A percentile compares a stretch with the other conserved stretches of the same genome.
phyloP scores from a whole-genome alignment of 1,140 invertebrate genomes.

The Sarcophaga peregrina region DNA sequence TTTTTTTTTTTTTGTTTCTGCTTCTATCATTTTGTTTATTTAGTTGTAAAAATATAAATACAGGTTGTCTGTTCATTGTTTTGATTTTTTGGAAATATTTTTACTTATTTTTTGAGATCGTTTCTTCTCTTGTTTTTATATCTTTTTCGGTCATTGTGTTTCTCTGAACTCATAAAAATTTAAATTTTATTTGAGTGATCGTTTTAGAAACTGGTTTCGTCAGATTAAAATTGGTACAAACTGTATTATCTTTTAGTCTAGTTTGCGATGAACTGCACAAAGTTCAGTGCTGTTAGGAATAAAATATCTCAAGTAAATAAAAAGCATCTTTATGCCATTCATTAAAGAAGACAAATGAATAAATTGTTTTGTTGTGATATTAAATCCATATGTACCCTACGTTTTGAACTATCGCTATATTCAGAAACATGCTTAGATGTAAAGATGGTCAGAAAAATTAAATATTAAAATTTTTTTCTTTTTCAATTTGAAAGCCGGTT shows the following conservation, averaged over 20 bases:
- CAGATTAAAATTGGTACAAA: neutral
- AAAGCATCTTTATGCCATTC: too few species aligned
- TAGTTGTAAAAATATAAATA: neutral
- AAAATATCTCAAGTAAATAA: too few species aligned
- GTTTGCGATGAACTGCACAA: neutral
- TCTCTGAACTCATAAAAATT: neutral
- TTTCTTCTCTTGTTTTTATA: neutral
- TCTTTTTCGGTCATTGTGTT: neutral
- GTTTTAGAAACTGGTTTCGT: constrained; percentile 3
- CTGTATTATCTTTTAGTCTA: neutral
- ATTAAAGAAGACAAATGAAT: too few species aligned
- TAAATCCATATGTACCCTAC: too few species aligned
- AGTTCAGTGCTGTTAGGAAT: too few species aligned
- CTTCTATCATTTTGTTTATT: neutral
- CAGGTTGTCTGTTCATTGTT: constrained; percentile 15
- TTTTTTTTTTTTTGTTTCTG: too few species aligned
- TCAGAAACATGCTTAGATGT: too few species aligned
- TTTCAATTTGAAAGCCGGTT: too few species aligned
- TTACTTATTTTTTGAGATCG: neutral
- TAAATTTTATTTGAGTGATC: constrained; percentile 3
- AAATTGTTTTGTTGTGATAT: too few species aligned
- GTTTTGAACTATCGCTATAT: too few species aligned
- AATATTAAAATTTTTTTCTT: too few species aligned
- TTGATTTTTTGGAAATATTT: neutral
- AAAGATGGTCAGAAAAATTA: too few species aligned